Percentiles rank a stretch among this genome's conserved stretches.
Evolutionary conservation across 2,888 invertebrate species (phyloP).

Genomic region (Microdon myrmicae): DNA sequence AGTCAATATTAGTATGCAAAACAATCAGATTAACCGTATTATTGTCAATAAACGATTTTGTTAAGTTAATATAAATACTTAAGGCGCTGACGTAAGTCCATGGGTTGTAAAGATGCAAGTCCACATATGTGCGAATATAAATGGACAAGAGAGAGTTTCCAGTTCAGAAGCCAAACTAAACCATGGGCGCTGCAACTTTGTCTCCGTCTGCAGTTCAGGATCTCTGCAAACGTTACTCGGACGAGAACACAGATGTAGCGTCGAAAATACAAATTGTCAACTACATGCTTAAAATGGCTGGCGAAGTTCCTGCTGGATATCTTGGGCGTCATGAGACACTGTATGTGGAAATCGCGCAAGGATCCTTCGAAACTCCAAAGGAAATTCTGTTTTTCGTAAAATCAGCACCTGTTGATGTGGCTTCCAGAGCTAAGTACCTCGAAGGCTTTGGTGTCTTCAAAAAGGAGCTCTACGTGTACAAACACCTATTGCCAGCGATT

Average conservation of each 20-base stretch:
- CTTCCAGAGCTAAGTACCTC: slow-evolving; percentile 68
- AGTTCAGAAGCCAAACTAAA: no score
- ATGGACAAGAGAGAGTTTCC: no score
- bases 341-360: slow-evolving; percentile 56
- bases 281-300: slow-evolving; percentile 56
- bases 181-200: slow-evolving; percentile 22
- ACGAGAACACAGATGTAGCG: slow-evolving; percentile 8
- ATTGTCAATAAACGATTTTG: no score
- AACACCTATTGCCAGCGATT: slow-evolving; percentile 65
- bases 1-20: no score
- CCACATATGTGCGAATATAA: no score
- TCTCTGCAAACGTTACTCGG: slow-evolving; percentile 56
- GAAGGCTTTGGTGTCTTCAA: slow-evolving; percentile 67
- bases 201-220: slow-evolving; percentile 54
- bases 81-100: no score
- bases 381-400: slow-evolving; percentile 71
- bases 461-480: slow-evolving; percentile 68
- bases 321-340: slow-evolving; percentile 62
- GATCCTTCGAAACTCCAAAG: slow-evolving; percentile 51
- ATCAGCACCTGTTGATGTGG: slow-evolving; percentile 69
- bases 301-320: slow-evolving; percentile 60
- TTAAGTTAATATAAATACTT: no score
- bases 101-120: no score
- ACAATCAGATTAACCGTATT: no score
- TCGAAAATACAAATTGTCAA: slow-evolving; percentile 57